These are phyloP conservation scores for Agrotis exclamationis DNA, from an alignment of 2,888 invertebrate species.

Conservation along the genomic window DNA sequence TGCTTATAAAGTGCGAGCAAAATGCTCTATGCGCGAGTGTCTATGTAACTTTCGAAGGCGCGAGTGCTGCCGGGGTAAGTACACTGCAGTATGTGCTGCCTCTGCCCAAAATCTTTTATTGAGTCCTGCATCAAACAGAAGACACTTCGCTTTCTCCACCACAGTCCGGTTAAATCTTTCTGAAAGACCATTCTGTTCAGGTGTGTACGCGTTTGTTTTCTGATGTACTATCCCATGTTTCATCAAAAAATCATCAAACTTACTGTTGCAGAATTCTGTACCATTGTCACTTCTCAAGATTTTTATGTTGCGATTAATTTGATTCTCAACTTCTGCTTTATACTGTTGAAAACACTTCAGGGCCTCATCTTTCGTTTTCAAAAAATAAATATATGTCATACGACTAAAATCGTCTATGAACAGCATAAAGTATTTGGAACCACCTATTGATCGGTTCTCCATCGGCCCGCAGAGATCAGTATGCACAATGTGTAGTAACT, in stretches of 20 bases:
- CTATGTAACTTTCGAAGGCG: too few species aligned
- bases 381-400: not conserved
- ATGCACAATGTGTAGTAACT: constrained; percentile 42
- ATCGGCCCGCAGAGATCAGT: not conserved
- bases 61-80: too few species aligned
- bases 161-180: constrained; percentile 54
- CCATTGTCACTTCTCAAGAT: constrained; percentile 42
- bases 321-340: not conserved
- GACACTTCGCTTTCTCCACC: constrained; percentile 34
- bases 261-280: constrained; percentile 35
- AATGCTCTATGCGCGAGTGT: too few species aligned
- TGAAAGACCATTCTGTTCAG: constrained; percentile 18
- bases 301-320: not conserved
- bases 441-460: not conserved
- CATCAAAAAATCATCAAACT: constrained; percentile 45
- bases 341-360: not conserved
- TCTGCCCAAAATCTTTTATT: constrained; percentile 42
- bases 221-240: constrained; percentile 21
- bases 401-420: not conserved
- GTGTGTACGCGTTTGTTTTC: constrained; percentile 21
- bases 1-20: too few species aligned
- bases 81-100: constrained; percentile 38
- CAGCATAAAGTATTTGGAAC: not conserved
- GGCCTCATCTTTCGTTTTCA: not conserved
- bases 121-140: constrained; percentile 30